phyloP scores from a whole-genome alignment of 2,797 vertebrate genomes.

The Pseudopleuronectes americanus region DNA sequence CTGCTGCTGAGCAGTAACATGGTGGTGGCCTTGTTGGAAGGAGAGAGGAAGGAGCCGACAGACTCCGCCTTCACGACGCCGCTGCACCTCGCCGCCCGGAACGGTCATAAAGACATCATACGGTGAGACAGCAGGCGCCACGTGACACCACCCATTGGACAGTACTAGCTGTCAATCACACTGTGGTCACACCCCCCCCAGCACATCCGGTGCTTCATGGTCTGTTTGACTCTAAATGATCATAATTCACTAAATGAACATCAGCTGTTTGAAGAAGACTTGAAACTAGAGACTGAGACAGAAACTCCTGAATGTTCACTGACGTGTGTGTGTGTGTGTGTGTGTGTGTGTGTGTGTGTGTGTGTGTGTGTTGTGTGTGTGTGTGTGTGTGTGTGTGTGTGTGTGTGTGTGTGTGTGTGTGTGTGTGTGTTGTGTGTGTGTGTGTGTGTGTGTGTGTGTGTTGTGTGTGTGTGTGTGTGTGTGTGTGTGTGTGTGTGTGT shows the following conservation, averaged over 20 bases:
- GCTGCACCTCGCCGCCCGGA: constrained; percentile 93
- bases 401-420: too few species aligned
- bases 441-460: not conserved
- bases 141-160: too few species aligned
- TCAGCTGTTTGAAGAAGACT: too few species aligned
- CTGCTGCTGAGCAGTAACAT: constrained; percentile 95
- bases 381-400: constrained; percentile 3
- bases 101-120: constrained; percentile 95
- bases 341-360: too few species aligned
- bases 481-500: not conserved
- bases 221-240: too few species aligned
- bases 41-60: constrained; percentile 89
- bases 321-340: too few species aligned
- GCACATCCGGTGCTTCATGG: not conserved
- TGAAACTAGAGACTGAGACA: too few species aligned
- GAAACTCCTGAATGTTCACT: too few species aligned
- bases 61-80: constrained; percentile 94
- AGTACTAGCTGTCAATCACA: too few species aligned
- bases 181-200: too few species aligned
- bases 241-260: not conserved
- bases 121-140: constrained; percentile 64
- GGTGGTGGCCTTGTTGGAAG: constrained; percentile 91
- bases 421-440: not conserved
- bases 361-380: not conserved
- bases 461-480: not conserved